Evolutionary conservation across 2,113 vertebrate species (phyloP).

Genomic region (Cyphomyrus plagiostoma): DNA sequence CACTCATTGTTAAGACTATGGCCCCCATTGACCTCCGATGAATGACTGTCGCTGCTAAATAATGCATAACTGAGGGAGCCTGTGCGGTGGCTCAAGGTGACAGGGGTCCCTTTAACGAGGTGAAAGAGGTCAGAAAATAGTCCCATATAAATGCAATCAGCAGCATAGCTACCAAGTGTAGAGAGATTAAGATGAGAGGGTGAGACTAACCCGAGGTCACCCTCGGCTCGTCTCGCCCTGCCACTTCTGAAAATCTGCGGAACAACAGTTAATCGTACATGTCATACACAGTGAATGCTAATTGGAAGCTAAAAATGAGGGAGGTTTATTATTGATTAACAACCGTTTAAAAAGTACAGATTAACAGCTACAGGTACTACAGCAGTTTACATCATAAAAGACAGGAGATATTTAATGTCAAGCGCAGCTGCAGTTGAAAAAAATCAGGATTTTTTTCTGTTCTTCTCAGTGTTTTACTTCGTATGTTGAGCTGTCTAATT

Average conservation of each 20-base stretch:
- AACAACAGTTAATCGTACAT: slow-evolving; percentile 15
- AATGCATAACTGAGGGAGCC: background rate
- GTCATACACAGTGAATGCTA: slow-evolving; percentile 18
- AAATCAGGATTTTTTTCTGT: background rate
- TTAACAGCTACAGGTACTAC: background rate
- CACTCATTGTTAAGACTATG: background rate
- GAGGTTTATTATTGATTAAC: slow-evolving; percentile 15
- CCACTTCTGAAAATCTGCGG: slow-evolving; percentile 12
- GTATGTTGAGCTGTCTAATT: slow-evolving; percentile 6
- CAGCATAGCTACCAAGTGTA: background rate
- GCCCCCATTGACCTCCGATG: slow-evolving; percentile 9
- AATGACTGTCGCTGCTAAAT: slow-evolving; percentile 1
- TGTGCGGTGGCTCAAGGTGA: background rate
- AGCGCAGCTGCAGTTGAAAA: background rate
- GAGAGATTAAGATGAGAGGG: slow-evolving; percentile 28
- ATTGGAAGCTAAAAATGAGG: slow-evolving; percentile 42
- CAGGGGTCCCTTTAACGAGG: background rate
- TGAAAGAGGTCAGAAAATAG: slow-evolving; percentile 2
- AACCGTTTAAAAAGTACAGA: background rate
- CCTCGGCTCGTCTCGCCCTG: slow-evolving; percentile 30
- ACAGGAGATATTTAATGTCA: background rate
- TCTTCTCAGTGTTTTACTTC: background rate
- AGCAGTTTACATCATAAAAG: background rate
- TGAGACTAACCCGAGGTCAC: slow-evolving; percentile 13
- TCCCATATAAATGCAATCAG: background rate